phyloP scores from a whole-genome alignment of 2,113 vertebrate species.

The Gasterosteus nipponicus region DNA sequence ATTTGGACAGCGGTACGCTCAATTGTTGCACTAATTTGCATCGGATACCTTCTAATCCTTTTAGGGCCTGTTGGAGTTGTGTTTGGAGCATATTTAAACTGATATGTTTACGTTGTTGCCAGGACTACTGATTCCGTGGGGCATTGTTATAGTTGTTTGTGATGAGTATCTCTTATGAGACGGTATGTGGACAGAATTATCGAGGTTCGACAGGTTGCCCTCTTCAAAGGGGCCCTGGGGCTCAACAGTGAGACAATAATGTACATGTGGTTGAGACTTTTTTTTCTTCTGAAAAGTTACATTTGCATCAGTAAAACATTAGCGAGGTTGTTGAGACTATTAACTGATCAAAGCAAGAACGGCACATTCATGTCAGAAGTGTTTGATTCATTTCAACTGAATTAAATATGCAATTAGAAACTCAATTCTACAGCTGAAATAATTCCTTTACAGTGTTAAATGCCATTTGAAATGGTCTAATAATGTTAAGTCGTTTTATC shows the following conservation, averaged over 20 bases:
- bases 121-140: too few relatives aligned
- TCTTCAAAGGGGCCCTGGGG: too few relatives aligned
- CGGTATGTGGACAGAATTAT: too few relatives aligned
- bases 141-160: too few relatives aligned
- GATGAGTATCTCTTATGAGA: too few relatives aligned
- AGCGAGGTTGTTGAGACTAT: background rate
- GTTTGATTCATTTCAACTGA: conserved; percentile 9
- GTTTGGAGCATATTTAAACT: too few relatives aligned
- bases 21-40: too few relatives aligned
- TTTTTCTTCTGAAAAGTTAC: background rate
- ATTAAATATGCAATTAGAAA: conserved; percentile 23
- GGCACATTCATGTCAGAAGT: background rate
- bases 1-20: too few relatives aligned
- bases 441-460: background rate
- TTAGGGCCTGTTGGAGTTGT: too few relatives aligned
- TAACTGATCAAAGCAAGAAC: background rate
- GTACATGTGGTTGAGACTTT: background rate
- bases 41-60: too few relatives aligned
- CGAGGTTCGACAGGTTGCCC: too few relatives aligned
- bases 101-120: too few relatives aligned
- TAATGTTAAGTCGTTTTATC: background rate
- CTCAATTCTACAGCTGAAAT: conserved; percentile 29
- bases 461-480: background rate
- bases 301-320: conserved; percentile 4
- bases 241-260: background rate